Evolutionary conservation across 1,140 invertebrate species (phyloP).

Genomic region (Stegodyphus mimosarum): DNA sequence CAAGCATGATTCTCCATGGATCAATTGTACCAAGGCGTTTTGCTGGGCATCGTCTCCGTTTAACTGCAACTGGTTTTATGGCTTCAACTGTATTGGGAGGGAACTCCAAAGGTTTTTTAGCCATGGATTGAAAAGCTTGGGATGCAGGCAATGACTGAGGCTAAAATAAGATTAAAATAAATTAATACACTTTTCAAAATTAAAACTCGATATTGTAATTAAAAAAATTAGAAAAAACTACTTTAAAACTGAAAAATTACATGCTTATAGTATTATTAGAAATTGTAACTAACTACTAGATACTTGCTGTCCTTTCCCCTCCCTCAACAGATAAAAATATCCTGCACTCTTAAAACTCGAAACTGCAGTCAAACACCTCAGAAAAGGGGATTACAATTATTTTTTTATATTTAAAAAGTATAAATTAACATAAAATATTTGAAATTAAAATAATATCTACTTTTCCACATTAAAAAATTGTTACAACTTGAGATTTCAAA

Average conservation of each 20-base stretch:
- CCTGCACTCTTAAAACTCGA: no score
- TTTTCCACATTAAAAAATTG: no score
- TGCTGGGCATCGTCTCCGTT: constrained; percentile 82
- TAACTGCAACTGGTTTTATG: constrained; percentile 84
- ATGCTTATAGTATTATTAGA: background rate
- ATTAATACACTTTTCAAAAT: background rate
- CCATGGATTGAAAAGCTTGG: constrained; percentile 4
- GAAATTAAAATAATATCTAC: no score
- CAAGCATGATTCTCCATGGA: constrained; percentile 97
- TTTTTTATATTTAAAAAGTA: no score
- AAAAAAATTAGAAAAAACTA: background rate
- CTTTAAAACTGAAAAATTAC: background rate
- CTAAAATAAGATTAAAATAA: constrained; percentile 14
- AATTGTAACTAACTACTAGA: no score
- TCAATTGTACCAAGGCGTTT: constrained; percentile 87
- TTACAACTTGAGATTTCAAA: no score
- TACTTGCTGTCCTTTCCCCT: no score
- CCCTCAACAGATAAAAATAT: no score
- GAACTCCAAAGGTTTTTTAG: constrained; percentile 73
- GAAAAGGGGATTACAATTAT: no score
- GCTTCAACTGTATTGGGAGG: constrained; percentile 95
- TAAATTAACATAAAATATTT: no score
- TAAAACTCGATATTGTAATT: background rate
- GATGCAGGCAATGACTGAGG: constrained; percentile 10
- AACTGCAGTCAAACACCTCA: no score